Conservation (phyloP, 1,140 invertebrate genomes). For the Drosophila parvula region DNA sequence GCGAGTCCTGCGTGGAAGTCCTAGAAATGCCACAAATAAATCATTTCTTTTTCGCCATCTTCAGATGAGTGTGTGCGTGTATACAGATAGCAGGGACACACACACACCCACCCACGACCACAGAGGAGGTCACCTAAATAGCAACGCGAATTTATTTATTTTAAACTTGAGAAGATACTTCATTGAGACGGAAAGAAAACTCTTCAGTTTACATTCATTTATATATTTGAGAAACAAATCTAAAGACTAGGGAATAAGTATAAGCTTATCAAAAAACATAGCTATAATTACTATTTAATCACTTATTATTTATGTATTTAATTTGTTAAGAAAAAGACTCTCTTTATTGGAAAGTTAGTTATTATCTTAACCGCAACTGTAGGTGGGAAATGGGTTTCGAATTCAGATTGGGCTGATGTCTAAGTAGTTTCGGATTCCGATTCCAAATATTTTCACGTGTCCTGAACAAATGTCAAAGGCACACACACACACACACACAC, state of each 20-base stretch:
- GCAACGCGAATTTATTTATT: not conserved
- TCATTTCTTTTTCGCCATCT: constrained; percentile 66
- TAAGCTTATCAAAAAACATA: too few relatives aligned
- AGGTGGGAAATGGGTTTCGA: not conserved
- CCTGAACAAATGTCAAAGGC: constrained; percentile 75
- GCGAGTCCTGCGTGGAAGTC: constrained; percentile 60
- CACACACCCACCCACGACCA: not conserved
- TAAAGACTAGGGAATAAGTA: too few relatives aligned
- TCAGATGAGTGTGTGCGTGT: constrained; percentile 15
- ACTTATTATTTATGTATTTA: too few relatives aligned
- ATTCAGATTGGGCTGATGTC: constrained; percentile 27
- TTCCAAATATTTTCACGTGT: constrained; percentile 79
- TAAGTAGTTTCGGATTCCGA: constrained; percentile 63
- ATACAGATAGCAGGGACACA: constrained; percentile 1
- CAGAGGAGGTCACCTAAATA: not conserved
- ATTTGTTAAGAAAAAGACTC: not conserved
- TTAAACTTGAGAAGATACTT: too few relatives aligned
- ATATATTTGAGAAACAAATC: not conserved
- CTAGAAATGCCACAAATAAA: constrained; percentile 80
- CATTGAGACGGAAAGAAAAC: too few relatives aligned
- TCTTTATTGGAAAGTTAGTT: too few relatives aligned
- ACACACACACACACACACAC: constrained; percentile 48
- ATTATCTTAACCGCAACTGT: not conserved
- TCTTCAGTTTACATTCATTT: too few relatives aligned
- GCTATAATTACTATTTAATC: not conserved